These are phyloP conservation scores for Carterocephalus palaemon DNA, from an alignment of 2,888 invertebrate species.

Conservation along the genomic window DNA sequence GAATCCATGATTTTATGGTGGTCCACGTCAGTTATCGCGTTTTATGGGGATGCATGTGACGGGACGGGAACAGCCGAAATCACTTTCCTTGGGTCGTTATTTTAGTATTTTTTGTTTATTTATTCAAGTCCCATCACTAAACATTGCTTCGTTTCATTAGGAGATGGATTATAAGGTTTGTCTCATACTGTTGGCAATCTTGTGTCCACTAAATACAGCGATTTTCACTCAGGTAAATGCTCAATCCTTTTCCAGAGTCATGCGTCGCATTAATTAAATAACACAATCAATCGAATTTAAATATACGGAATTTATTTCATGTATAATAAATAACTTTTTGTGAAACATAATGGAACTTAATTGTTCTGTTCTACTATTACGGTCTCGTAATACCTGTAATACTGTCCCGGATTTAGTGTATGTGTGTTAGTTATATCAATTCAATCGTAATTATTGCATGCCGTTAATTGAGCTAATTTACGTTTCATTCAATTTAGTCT, in stretches of 20 bases:
- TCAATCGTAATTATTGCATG: no score
- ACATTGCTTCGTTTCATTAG: no score
- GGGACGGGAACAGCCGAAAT: conserved; percentile 25
- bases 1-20: conserved; percentile 54
- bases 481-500: conserved; percentile 6
- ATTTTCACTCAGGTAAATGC: no score
- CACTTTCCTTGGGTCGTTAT: conserved; percentile 28
- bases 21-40: conserved; percentile 51
- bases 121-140: no score
- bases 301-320: not conserved
- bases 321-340: not conserved
- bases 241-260: no score
- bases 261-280: no score
- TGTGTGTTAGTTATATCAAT: conserved; percentile 4
- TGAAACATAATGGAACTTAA: not conserved
- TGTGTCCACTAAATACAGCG: no score
- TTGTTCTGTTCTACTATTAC: conserved; percentile 6
- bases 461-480: conserved; percentile 6
- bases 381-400: not conserved
- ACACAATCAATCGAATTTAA: no score
- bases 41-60: conserved; percentile 44
- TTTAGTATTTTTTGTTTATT: conserved; percentile 10
- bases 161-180: no score
- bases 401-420: conserved; percentile 1
- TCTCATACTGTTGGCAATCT: no score